Conservation (phyloP, 2,797 vertebrate species). For the Siniperca scherzeri region DNA sequence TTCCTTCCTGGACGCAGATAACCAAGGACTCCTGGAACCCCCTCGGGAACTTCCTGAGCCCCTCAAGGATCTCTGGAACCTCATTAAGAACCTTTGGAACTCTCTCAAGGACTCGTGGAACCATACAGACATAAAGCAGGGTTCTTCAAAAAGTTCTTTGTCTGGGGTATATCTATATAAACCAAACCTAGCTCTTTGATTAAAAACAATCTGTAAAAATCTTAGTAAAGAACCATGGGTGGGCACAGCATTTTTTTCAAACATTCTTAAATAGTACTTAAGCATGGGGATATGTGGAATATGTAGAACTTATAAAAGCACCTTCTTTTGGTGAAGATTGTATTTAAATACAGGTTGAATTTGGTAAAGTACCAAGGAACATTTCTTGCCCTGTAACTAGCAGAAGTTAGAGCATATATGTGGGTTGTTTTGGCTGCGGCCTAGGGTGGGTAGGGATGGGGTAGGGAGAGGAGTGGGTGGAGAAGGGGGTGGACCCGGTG, state of each 20-base stretch:
- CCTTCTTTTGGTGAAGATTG: background rate
- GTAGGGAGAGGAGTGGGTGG: slow-evolving; percentile 29
- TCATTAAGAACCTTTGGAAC: background rate
- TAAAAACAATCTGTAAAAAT: background rate
- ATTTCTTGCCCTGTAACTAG: slow-evolving; percentile 10
- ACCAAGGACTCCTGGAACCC: background rate
- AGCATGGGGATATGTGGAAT: background rate
- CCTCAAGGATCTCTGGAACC: slow-evolving; percentile 10
- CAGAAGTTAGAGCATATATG: slow-evolving; percentile 52
- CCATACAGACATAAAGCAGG: background rate
- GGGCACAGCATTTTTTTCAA: background rate
- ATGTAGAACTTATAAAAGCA: background rate
- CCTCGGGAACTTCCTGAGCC: background rate
- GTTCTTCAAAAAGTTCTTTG: background rate
- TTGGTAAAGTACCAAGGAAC: slow-evolving; percentile 1
- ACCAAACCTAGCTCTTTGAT: background rate
- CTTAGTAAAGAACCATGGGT: background rate
- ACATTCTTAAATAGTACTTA: background rate
- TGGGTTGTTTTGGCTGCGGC: slow-evolving; percentile 64
- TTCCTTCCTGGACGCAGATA: background rate
- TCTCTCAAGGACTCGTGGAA: background rate
- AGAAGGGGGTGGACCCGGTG: slow-evolving; percentile 13
- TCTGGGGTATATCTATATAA: too few species aligned
- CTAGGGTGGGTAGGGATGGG: slow-evolving; percentile 45
- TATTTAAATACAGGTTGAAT: background rate